Percentiles rank a stretch among this genome's conserved stretches.
phyloP scores from a whole-genome alignment of 1,140 invertebrate genomes.

The Andricus grossulariae region DNA sequence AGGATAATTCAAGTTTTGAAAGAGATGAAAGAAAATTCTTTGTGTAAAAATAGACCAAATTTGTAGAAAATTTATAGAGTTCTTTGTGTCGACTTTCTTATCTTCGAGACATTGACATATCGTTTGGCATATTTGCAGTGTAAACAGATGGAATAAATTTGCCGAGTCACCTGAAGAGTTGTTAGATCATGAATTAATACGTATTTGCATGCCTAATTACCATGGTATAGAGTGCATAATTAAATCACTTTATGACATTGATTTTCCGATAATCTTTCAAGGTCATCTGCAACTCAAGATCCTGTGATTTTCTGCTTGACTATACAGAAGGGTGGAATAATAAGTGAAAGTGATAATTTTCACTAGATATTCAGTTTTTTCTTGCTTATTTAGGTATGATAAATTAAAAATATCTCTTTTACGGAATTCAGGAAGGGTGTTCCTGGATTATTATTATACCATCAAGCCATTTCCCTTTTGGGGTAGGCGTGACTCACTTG shows the following conservation, averaged over 20 bases:
- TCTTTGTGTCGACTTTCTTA: not conserved
- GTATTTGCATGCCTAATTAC: not conserved
- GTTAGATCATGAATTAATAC: constrained; percentile 11
- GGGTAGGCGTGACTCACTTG: too few relatives aligned
- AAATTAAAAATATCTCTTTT: too few relatives aligned
- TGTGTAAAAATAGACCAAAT: too few relatives aligned
- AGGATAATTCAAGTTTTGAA: too few relatives aligned
- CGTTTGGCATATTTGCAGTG: not conserved
- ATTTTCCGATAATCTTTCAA: constrained; percentile 9
- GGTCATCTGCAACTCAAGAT: not conserved
- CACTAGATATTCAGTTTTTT: not conserved
- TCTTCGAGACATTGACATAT: not conserved
- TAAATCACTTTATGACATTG: constrained; percentile 1
- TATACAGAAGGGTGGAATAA: not conserved
- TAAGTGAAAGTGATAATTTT: not conserved
- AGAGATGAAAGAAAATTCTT: too few relatives aligned
- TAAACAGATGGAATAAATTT: constrained; percentile 9
- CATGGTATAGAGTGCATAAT: not conserved
- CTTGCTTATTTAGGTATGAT: too few relatives aligned
- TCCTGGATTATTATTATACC: too few relatives aligned
- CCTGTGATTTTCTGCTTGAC: not conserved
- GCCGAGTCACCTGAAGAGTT: constrained; percentile 1
- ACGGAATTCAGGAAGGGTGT: too few relatives aligned
- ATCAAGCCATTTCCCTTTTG: too few relatives aligned
- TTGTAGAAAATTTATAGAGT: too few relatives aligned